A percentile compares a stretch with the other conserved stretches of the same genome.
Evolutionary conservation across 2,888 invertebrate genomes (phyloP).

Genomic region (Fabriciana adippe): DNA sequence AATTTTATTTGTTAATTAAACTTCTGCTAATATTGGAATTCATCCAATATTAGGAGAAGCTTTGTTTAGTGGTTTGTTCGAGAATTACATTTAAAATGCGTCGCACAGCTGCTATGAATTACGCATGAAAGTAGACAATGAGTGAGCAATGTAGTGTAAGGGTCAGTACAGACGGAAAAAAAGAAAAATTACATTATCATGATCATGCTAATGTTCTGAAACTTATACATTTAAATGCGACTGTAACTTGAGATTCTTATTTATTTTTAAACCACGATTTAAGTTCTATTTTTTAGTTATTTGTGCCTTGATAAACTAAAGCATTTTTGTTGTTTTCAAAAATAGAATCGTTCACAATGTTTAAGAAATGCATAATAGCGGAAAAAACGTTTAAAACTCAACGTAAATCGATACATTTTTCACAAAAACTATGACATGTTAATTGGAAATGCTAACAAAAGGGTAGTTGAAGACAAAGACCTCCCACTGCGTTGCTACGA

Average conservation of each 20-base stretch:
- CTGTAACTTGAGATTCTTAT: not conserved
- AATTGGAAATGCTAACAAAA: conserved; percentile 69
- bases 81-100: conserved; percentile 75
- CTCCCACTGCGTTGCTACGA: conserved; percentile 44
- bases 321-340: too few relatives aligned
- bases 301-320: too few relatives aligned
- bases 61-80: conserved; percentile 32
- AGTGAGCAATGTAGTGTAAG: conserved; percentile 61
- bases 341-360: not conserved
- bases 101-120: conserved; percentile 67
- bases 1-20: conserved; percentile 30
- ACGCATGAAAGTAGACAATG: conserved; percentile 68
- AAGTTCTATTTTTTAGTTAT: too few relatives aligned
- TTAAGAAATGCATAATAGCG: not conserved
- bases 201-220: conserved; percentile 9
- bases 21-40: conserved; percentile 1
- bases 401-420: conserved; percentile 50
- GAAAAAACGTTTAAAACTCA: not conserved
- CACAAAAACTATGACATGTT: conserved; percentile 56
- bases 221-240: not conserved
- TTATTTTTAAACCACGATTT: too few relatives aligned
- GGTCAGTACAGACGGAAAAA: conserved; percentile 23
- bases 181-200: conserved; percentile 25
- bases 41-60: conserved; percentile 15
- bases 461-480: conserved; percentile 55